Percentiles rank a stretch among this genome's conserved stretches.
phyloP scores from a whole-genome alignment of 2,797 vertebrate genomes.

The Mionectes olivaceus region DNA sequence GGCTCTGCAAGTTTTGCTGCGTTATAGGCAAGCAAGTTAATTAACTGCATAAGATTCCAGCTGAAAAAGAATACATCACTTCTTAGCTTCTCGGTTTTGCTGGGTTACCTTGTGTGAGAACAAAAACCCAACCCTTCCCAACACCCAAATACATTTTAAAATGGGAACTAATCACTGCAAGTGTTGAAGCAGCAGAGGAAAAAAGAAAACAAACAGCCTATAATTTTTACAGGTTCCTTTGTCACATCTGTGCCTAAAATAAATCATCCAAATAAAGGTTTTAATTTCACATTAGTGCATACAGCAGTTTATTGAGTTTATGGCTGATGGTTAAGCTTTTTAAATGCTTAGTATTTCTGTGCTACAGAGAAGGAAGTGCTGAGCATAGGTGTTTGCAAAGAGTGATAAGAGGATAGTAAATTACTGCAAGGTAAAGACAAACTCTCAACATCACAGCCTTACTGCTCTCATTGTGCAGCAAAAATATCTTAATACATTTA shows the following conservation, averaged over 20 bases:
- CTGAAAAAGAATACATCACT: background rate
- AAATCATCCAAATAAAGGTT: conserved; percentile 45
- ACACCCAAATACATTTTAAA: background rate
- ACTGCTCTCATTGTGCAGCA: conserved; percentile 15
- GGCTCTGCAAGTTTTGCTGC: background rate
- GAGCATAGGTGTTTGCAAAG: conserved; percentile 75
- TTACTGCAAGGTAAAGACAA: conserved; percentile 74
- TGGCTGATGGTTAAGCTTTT: conserved; percentile 74
- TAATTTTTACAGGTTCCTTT: conserved; percentile 30
- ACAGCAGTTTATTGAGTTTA: conserved; percentile 44
- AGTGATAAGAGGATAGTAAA: conserved; percentile 82
- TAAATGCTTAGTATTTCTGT: conserved; percentile 47
- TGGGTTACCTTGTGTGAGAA: background rate
- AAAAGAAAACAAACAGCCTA: background rate
- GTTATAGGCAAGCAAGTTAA: background rate
- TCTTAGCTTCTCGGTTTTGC: conserved; percentile 8
- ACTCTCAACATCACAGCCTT: conserved; percentile 19
- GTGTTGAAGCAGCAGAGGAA: background rate
- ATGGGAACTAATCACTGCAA: background rate
- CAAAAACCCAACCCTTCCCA: background rate
- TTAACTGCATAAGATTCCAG: background rate
- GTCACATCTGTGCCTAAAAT: conserved; percentile 5
- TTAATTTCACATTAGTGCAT: conserved; percentile 28
- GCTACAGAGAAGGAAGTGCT: conserved; percentile 60
- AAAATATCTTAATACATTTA: background rate